Evolutionary conservation across 2,797 vertebrate genomes (phyloP).

Genomic region (Dermochelys coriacea): DNA sequence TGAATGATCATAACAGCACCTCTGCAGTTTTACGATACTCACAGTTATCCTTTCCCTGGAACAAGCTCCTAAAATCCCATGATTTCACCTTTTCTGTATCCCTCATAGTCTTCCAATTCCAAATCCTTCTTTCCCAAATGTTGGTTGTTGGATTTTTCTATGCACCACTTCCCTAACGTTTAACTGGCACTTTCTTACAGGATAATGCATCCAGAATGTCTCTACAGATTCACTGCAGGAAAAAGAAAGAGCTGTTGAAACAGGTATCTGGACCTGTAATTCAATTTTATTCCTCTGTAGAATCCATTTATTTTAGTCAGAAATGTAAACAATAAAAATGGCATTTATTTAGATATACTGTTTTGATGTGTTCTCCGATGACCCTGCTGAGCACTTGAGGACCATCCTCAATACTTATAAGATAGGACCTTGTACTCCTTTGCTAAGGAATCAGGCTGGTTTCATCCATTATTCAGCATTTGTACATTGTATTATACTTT

Average conservation of each 20-base stretch:
- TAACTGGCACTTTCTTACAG: neutral
- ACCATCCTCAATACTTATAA: neutral
- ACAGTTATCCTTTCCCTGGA: neutral
- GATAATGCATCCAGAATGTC: neutral
- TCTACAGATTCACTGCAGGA: neutral
- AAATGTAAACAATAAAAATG: neutral
- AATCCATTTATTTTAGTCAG: neutral
- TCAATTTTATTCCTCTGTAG: neutral
- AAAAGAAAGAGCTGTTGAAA: neutral
- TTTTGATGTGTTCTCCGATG: neutral
- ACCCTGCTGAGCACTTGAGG: neutral
- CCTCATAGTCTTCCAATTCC: neutral
- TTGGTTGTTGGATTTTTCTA: neutral
- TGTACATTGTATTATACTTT: conserved; percentile 23
- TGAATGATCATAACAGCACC: neutral
- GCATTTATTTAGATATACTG: conserved; percentile 9
- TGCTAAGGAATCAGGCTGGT: conserved; percentile 9
- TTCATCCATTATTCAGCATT: neutral
- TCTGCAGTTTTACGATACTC: neutral
- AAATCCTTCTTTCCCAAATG: neutral
- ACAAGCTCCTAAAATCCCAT: too few relatives aligned
- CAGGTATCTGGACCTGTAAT: neutral
- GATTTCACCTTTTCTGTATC: neutral
- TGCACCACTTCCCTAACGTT: neutral
- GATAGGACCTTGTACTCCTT: neutral